These are phyloP conservation scores for Nemoura dubitans DNA, from an alignment of 2,888 invertebrate species.

Conservation along the genomic window DNA sequence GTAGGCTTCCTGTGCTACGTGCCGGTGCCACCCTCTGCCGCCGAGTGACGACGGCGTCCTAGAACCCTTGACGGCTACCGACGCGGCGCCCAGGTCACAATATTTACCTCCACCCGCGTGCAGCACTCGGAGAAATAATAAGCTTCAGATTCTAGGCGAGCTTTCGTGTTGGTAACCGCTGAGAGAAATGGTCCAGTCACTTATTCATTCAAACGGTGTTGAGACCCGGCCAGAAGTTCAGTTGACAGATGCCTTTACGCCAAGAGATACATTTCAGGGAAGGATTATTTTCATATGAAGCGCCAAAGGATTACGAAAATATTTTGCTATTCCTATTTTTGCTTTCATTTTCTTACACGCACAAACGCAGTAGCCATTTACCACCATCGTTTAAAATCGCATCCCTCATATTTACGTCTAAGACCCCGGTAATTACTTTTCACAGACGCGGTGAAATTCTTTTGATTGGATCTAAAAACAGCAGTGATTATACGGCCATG, in stretches of 20 bases:
- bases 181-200: not conserved
- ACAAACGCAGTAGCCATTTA: too few species aligned
- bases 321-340: too few species aligned
- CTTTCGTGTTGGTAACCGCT: too few species aligned
- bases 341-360: too few species aligned
- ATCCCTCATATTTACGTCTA: too few species aligned
- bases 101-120: not conserved
- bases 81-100: not conserved
- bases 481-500: not conserved
- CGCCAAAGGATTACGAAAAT: not conserved
- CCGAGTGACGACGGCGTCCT: slow-evolving; percentile 5
- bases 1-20: not conserved
- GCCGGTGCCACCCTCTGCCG: not conserved
- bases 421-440: not conserved
- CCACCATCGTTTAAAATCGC: too few species aligned
- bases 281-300: not conserved
- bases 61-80: not conserved
- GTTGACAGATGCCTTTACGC: not conserved
- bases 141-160: not conserved
- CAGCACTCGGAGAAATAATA: not conserved
- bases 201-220: not conserved
- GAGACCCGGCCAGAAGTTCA: not conserved
- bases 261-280: not conserved
- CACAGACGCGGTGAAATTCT: not conserved
- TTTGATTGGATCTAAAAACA: not conserved